phyloP scores from a whole-genome alignment of 2,113 vertebrate genomes.

The Strigops habroptila region DNA sequence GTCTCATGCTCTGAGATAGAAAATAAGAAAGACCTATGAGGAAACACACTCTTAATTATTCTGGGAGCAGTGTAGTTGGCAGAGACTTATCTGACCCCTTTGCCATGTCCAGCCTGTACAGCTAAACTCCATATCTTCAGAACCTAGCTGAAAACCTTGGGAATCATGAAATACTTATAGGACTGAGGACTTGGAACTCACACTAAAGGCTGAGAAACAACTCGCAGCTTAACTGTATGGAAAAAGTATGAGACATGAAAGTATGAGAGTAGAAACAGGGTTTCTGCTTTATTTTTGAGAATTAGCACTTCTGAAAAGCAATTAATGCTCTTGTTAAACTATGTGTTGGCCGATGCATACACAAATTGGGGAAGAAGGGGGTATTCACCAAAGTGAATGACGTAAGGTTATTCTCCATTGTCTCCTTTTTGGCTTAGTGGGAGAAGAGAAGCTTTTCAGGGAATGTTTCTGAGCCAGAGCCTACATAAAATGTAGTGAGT shows the following conservation, averaged over 20 bases:
- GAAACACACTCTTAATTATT: background rate
- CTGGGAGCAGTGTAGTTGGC: background rate
- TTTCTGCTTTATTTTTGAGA: background rate
- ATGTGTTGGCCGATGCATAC: background rate
- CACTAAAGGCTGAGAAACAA: background rate
- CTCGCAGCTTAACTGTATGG: background rate
- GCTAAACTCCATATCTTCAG: background rate
- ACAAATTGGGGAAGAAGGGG: fast-evolving
- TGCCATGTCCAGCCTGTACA: background rate
- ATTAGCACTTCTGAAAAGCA: background rate
- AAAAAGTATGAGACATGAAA: background rate
- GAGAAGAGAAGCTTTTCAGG: background rate
- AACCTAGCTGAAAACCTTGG: background rate
- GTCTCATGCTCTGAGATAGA: background rate
- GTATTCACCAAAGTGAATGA: background rate
- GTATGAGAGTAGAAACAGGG: background rate
- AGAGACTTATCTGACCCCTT: background rate
- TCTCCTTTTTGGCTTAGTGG: background rate
- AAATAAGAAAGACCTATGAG: background rate
- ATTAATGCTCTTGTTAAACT: background rate
- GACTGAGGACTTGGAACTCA: background rate
- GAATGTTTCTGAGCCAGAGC: background rate
- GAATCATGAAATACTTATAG: background rate
- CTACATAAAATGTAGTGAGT: background rate
- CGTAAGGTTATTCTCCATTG: background rate